Evolutionary conservation across 2,888 invertebrate species (phyloP).

Genomic region (Dilophus febrilis): DNA sequence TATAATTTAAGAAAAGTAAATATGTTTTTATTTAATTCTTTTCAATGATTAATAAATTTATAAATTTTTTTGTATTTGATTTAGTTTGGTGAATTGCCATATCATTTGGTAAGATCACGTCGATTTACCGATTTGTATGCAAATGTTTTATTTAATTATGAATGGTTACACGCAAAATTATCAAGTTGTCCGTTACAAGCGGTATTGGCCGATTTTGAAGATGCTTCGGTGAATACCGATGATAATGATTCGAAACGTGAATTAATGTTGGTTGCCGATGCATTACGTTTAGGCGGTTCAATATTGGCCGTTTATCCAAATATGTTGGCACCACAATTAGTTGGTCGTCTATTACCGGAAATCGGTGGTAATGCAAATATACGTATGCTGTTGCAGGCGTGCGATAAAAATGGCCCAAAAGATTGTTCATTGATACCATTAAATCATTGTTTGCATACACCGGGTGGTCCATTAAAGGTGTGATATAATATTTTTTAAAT

Average conservation of each 20-base stretch:
- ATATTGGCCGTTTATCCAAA: slow-evolving; percentile 81
- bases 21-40: background rate
- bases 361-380: slow-evolving; percentile 68
- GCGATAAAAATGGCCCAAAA: slow-evolving; percentile 73
- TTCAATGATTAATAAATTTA: background rate
- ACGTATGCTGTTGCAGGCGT: slow-evolving; percentile 73
- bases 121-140: slow-evolving; percentile 80
- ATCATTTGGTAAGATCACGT: slow-evolving; percentile 79
- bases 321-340: slow-evolving; percentile 54
- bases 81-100: slow-evolving; percentile 88
- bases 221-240: slow-evolving; percentile 47
- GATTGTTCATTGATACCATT: slow-evolving; percentile 83
- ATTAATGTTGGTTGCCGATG: slow-evolving; percentile 82
- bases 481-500: background rate
- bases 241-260: slow-evolving; percentile 54
- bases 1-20: slow-evolving; percentile 86
- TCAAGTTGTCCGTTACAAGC: slow-evolving; percentile 91
- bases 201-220: slow-evolving; percentile 61
- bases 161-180: slow-evolving; percentile 92
- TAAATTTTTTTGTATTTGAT: slow-evolving; percentile 11
- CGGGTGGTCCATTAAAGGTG: slow-evolving; percentile 94
- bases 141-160: slow-evolving; percentile 90
- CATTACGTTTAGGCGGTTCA: slow-evolving; percentile 82
- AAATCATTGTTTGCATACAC: slow-evolving; percentile 93
- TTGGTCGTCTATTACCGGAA: slow-evolving; percentile 72